Evolutionary conservation across 2,888 invertebrate genomes (phyloP).

Genomic region (Microplitis manilae): DNA sequence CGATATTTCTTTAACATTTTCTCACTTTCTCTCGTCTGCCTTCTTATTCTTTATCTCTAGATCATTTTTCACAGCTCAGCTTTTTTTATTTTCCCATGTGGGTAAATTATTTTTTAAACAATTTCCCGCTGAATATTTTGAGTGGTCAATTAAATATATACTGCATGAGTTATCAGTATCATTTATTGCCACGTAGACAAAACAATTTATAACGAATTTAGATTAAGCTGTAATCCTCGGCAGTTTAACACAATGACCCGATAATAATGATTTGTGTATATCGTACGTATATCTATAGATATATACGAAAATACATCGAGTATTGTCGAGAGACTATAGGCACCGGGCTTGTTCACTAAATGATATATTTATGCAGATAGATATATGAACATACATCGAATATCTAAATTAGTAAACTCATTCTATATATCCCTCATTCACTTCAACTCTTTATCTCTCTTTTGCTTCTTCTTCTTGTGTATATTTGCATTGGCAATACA

Average conservation of each 20-base stretch:
- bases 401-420: conserved; percentile 59
- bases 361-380: not conserved
- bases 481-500: conserved; percentile 23
- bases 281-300: not conserved
- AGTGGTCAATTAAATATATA: conserved; percentile 15
- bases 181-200: conserved; percentile 29
- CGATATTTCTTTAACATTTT: conserved; percentile 61
- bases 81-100: not conserved
- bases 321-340: conserved; percentile 35
- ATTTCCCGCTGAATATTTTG: not conserved
- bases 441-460: conserved; percentile 35
- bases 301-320: conserved; percentile 60
- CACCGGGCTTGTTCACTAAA: not conserved
- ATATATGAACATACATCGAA: conserved; percentile 27
- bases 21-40: conserved; percentile 17
- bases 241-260: conserved; percentile 46
- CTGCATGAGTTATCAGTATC: conserved; percentile 13
- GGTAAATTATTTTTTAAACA: not conserved
- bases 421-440: conserved; percentile 46
- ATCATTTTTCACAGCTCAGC: not conserved
- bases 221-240: conserved; percentile 62
- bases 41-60: not conserved
- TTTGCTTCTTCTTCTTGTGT: not conserved
- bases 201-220: conserved; percentile 61
- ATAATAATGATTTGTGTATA: conserved; percentile 62